Conservation (phyloP, 2,888 invertebrate genomes). For the Gnatocerus cornutus region DNA sequence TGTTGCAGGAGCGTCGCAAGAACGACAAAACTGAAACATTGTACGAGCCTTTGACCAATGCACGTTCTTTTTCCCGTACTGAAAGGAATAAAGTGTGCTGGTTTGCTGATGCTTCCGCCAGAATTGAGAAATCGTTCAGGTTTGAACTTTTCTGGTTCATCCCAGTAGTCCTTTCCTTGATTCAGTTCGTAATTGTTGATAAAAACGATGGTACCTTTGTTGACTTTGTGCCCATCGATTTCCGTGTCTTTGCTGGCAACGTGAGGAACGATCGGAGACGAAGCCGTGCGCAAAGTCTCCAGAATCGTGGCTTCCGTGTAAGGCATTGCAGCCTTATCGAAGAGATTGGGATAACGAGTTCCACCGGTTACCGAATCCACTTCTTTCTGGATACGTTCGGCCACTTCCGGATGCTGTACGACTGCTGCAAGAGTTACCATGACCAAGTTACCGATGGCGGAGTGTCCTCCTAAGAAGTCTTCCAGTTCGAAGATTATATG, state of each 20-base stretch:
- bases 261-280: slow-evolving; percentile 93
- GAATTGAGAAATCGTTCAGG: slow-evolving; percentile 82
- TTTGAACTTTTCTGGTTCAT: slow-evolving; percentile 80
- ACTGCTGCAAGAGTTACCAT: slow-evolving; percentile 84
- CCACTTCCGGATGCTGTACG: slow-evolving; percentile 79
- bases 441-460: slow-evolving; percentile 89
- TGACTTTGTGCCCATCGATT: slow-evolving; percentile 81
- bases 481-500: slow-evolving; percentile 88
- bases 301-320: slow-evolving; percentile 88
- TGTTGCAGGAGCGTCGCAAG: slow-evolving; percentile 82
- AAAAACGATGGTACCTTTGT: slow-evolving; percentile 86
- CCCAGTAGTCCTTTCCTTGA: slow-evolving; percentile 83
- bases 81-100: slow-evolving; percentile 87
- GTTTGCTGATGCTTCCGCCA: slow-evolving; percentile 72
- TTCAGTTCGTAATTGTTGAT: slow-evolving; percentile 90
- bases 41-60: slow-evolving; percentile 87
- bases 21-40: slow-evolving; percentile 83
- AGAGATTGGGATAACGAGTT: slow-evolving; percentile 75
- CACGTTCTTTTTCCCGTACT: slow-evolving; percentile 91
- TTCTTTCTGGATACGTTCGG: slow-evolving; percentile 79
- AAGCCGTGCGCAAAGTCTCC: slow-evolving; percentile 85
- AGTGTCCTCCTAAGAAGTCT: slow-evolving; percentile 91
- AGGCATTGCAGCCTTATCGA: slow-evolving; percentile 80
- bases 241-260: slow-evolving; percentile 85
- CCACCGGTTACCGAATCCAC: slow-evolving; percentile 76